A percentile compares a stretch with the other conserved stretches of the same genome.
Evolutionary conservation across 2,888 invertebrate genomes (phyloP).

Genomic region (Bibio marci): DNA sequence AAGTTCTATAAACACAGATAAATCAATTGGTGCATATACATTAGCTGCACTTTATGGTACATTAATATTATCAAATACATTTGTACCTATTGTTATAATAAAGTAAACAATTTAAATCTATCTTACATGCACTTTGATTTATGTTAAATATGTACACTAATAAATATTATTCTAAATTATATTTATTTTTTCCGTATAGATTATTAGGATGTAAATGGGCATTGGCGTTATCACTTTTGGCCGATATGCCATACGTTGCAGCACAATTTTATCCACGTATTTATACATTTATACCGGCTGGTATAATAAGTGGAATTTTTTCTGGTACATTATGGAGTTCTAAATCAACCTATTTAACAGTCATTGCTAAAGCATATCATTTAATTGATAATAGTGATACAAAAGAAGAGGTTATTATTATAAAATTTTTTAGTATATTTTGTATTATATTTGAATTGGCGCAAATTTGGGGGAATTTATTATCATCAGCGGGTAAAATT

Average conservation of each 20-base stretch:
- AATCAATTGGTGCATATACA: too few species aligned
- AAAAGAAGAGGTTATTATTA: constrained; percentile 59
- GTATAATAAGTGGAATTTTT: constrained; percentile 67
- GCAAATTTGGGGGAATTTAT: constrained; percentile 88
- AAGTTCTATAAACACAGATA: too few species aligned
- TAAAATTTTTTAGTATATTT: constrained; percentile 86
- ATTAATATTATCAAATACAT: too few species aligned
- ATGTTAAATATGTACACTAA: too few species aligned
- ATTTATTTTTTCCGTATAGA: too few species aligned
- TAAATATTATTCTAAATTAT: too few species aligned
- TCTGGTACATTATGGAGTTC: constrained; percentile 93
- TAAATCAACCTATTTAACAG: constrained; percentile 84
- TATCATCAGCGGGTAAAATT: constrained; percentile 57
- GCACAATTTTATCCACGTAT: constrained; percentile 81
- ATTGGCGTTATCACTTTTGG: constrained; percentile 62
- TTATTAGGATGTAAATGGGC: constrained; percentile 89
- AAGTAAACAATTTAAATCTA: too few species aligned
- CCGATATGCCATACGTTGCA: constrained; percentile 83
- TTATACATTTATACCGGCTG: constrained; percentile 68
- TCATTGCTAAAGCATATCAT: constrained; percentile 63
- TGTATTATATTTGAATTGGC: constrained; percentile 94
- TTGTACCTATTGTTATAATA: too few species aligned
- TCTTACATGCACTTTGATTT: too few species aligned
- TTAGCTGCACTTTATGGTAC: too few species aligned
- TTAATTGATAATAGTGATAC: constrained; percentile 43